Base-by-base conservation (phyloP, 1,140 invertebrate species). In the Drepana arcuata region DNA sequence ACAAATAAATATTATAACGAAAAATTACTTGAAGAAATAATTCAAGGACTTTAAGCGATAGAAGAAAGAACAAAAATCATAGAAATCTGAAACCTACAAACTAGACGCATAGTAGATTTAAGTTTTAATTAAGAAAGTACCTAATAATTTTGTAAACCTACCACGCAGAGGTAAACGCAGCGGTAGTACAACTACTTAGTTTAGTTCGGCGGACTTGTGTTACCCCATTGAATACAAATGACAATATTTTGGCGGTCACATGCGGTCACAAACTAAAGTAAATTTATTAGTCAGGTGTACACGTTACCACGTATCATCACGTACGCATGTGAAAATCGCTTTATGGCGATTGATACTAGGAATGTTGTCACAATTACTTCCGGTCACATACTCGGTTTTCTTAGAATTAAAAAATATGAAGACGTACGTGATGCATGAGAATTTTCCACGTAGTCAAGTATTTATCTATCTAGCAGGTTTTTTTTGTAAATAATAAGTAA, bases 251-350 rank as follows among this genome's bases (percentile, higher is more conserved):
- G 65, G 60, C 65, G 62, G 70, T 70, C 64, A 65, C 18, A 43
- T 64, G 60, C 48, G 51, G 53, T 40, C 42, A 61, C 53, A 60
- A 54, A 64, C 52, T 51, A 40, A 57, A 64, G 65, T 57, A 48
- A 66, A 72, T 71, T 71, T 73, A 70, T 64, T 59, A 54, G 43
- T 33, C 43, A 50, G 28, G 49, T 52, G 39, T 55, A 53, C 41
- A 39, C 36, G 34, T 31, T 40, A 31, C 42, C 45, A 47, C 49
- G 41, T 56, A 45, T 48, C 52, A 61, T 62, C 67, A 79, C 71
- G 71, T 69, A 68, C 18, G 39, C 56, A 65, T 75, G 71, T 71
- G 69, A 79, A 72, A 79, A 72, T 74, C 57, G 43, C 48, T 62
- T 66, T 62, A 66, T 66, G 49, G 56, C 53, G 59, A 70, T 64